phyloP scores from a whole-genome alignment of 1,140 invertebrate genomes.

The Copidosoma floridanum region DNA sequence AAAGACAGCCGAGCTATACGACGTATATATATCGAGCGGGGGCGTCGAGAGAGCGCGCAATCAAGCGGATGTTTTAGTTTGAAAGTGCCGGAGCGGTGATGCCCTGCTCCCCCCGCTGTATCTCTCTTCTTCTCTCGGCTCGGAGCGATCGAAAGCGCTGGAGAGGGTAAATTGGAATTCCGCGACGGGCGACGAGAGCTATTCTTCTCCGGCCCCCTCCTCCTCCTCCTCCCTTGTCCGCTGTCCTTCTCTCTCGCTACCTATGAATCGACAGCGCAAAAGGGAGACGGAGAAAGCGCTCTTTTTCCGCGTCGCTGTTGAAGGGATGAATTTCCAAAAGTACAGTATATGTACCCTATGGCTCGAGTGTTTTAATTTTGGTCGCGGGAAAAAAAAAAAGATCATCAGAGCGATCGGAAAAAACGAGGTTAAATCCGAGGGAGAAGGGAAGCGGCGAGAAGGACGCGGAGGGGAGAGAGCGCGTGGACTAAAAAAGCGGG shows the following conservation, averaged over 20 bases:
- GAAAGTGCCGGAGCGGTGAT: slow-evolving; percentile 26
- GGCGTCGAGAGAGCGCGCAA: slow-evolving; percentile 32
- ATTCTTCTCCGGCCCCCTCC: slow-evolving; percentile 31
- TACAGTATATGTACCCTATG: no score
- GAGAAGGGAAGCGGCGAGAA: slow-evolving; percentile 22
- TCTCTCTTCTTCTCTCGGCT: slow-evolving; percentile 5
- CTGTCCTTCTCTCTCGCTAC: no score
- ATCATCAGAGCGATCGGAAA: no score
- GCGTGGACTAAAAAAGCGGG: slow-evolving; percentile 1
- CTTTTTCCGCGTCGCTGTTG: no score
- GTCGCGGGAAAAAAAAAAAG: no score
- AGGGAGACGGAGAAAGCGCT: not conserved
- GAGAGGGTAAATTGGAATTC: slow-evolving; percentile 54
- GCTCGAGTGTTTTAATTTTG: no score
- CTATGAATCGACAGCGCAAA: not conserved
- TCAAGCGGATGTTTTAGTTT: slow-evolving; percentile 50
- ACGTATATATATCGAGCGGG: no score
- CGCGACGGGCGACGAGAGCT: slow-evolving; percentile 44
- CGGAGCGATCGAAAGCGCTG: slow-evolving; percentile 26
- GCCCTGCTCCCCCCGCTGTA: not conserved
- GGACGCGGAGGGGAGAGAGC: slow-evolving; percentile 28
- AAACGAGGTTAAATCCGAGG: no score
- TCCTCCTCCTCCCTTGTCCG: not conserved
- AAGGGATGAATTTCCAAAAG: no score
- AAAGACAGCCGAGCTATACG: no score